Evolutionary conservation across 2,888 invertebrate species (phyloP).

Genomic region (Orchestes rusci): DNA sequence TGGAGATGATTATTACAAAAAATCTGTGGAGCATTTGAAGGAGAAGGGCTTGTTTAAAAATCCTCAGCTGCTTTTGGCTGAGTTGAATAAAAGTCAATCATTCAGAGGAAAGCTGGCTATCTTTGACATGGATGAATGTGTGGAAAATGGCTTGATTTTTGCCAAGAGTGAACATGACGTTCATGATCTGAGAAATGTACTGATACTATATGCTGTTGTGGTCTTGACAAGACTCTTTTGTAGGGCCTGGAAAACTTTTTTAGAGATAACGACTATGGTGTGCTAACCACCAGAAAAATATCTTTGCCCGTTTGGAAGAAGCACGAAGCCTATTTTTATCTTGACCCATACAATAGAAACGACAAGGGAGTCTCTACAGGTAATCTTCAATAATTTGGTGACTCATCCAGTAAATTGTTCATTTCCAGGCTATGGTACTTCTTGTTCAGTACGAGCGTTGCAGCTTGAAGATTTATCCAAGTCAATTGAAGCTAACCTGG

Average conservation of each 20-base stretch:
- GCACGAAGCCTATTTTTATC: constrained; percentile 47
- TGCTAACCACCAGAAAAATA: constrained; percentile 51
- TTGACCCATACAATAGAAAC: constrained; percentile 55
- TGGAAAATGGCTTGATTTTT: constrained; percentile 36
- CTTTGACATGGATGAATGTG: constrained; percentile 37
- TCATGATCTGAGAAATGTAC: constrained; percentile 20
- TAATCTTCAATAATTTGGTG: constrained; percentile 25
- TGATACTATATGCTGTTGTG: neutral
- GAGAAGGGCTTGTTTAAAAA: constrained; percentile 33
- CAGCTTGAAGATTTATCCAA: constrained; percentile 37
- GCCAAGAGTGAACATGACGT: constrained; percentile 25
- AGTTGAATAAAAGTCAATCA: constrained; percentile 39
- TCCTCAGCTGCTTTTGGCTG: constrained; percentile 35
- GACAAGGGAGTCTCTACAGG: constrained; percentile 46
- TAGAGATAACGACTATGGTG: constrained; percentile 41
- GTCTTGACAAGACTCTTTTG: neutral
- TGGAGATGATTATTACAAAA: constrained; percentile 44
- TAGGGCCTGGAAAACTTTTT: constrained; percentile 35
- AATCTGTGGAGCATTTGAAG: constrained; percentile 34
- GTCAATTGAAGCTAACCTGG: constrained; percentile 39
- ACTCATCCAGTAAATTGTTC: neutral
- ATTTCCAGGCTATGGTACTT: constrained; percentile 38
- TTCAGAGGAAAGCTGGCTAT: constrained; percentile 35
- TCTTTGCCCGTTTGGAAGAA: constrained; percentile 53
- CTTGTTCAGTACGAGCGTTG: constrained; percentile 41